phyloP scores from a whole-genome alignment of 2,113 vertebrate species.

The Mungos mungo region DNA sequence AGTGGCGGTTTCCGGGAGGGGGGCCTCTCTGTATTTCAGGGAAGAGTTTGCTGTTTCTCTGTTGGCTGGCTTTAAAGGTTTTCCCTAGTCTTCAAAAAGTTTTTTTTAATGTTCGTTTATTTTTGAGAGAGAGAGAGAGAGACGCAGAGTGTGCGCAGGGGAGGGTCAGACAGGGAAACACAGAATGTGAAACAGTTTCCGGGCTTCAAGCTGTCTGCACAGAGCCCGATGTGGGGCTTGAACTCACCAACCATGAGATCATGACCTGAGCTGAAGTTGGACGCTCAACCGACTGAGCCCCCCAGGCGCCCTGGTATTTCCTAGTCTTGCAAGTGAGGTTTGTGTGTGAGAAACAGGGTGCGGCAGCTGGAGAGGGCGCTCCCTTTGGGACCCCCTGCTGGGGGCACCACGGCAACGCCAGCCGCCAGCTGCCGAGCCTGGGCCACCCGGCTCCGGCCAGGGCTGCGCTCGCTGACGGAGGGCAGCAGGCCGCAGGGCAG shows the following conservation, averaged over 20 bases:
- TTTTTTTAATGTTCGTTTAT: too few species aligned
- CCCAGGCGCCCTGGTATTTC: neutral
- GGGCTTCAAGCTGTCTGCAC: too few species aligned
- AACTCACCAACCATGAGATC: too few species aligned
- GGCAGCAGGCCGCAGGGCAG: neutral
- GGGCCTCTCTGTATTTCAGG: neutral
- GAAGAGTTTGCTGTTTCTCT: neutral
- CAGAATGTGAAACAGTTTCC: too few species aligned
- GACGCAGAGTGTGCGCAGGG: too few species aligned
- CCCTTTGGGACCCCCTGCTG: neutral
- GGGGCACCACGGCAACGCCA: neutral
- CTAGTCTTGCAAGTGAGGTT: neutral
- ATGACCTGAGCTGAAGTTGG: too few species aligned
- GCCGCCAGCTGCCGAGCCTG: neutral
- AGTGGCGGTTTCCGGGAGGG: constrained; percentile 10
- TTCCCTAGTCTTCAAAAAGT: neutral
- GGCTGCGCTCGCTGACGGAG: neutral
- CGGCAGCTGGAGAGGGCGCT: neutral
- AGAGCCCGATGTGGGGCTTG: too few species aligned
- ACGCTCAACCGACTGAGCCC: too few species aligned
- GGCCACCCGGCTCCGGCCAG: neutral
- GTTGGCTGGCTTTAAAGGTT: neutral
- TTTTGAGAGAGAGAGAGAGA: too few species aligned
- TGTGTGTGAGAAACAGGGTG: neutral
- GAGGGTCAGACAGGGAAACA: too few species aligned